Base-by-base conservation (phyloP, 1,140 invertebrate genomes). In the Pectinophora gossypiella region DNA sequence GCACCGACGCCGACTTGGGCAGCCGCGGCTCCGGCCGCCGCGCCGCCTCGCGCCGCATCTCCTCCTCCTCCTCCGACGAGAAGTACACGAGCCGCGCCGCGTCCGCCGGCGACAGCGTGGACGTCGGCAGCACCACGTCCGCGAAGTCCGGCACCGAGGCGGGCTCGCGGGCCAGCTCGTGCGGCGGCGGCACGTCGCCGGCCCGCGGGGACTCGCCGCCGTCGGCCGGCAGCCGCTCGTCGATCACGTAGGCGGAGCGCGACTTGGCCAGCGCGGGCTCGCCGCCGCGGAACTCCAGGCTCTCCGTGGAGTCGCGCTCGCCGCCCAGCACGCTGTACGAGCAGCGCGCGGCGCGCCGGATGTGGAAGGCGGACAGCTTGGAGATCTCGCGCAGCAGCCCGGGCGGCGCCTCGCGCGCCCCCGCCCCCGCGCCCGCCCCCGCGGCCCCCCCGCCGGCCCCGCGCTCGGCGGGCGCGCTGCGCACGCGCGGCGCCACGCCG, bases 131-230 rank as follows among this genome's bases (percentile, higher is more conserved):
- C 0, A 90, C 90, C 51, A 92, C 82, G 46, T 91, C 88, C 12
- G 91, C 90, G 66, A 94, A 94, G 80, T 94, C 94, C 61, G 94
- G 93, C 57, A 95, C 93, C 1, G 93, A 95, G 38, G 93, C 90
- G 0, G 93, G 93, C 64, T 94, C 93, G 40, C 93, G 85, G 0
- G 92, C 90, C 51, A 84, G 51, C 20, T 84, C 67, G 13, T 61
- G 55, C 40, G 46, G 35, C 9, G 71, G 75, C 19, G 68, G 48
- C 51, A 75, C 42, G 61, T 71, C 59, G 51, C 56, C 63, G 22
- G 70, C 62, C 53, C 77, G 54, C 50, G 85, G 75, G 64, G 80
- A 48, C 71, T 83, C 60, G 69, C 56, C 64, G 58, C 82, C 72
- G 70, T 88, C 61, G 20, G 72, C 64, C 2, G 74, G 71, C 36